Evolutionary conservation across 2,797 vertebrate genomes (phyloP).

Genomic region (Trematocara caparti): DNA sequence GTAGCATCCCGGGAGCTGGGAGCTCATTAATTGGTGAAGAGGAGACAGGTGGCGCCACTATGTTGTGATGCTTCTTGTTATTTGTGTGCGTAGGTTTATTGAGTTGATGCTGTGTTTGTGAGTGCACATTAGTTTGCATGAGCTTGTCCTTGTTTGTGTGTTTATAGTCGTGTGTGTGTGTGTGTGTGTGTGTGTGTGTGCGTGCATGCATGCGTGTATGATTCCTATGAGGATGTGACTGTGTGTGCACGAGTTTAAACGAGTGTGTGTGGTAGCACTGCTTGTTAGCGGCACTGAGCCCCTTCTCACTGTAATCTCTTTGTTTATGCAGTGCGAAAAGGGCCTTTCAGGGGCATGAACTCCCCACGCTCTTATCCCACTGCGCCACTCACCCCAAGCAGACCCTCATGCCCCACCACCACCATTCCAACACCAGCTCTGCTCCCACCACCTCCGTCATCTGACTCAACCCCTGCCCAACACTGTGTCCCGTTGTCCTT

Average conservation of each 20-base stretch:
- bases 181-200: background rate
- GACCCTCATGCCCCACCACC: slow-evolving; percentile 68
- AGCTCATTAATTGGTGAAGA: slow-evolving; percentile 72
- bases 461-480: slow-evolving; percentile 19
- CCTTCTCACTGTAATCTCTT: slow-evolving; percentile 84
- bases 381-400: slow-evolving; percentile 68
- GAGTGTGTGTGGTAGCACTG: slow-evolving; percentile 45
- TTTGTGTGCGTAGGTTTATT: slow-evolving; percentile 60
- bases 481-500: slow-evolving; percentile 26
- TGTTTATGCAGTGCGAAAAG: slow-evolving; percentile 78
- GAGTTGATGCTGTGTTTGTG: slow-evolving; percentile 39
- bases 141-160: slow-evolving; percentile 14
- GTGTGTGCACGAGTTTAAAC: background rate
- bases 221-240: background rate
- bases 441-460: slow-evolving; percentile 41
- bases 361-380: slow-evolving; percentile 75
- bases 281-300: slow-evolving; percentile 80
- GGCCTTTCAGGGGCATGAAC: slow-evolving; percentile 73
- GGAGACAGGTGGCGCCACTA: slow-evolving; percentile 81
- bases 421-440: slow-evolving; percentile 54
- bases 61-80: slow-evolving; percentile 88
- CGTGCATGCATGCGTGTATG: background rate
- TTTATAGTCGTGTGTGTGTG: background rate
- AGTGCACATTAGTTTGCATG: slow-evolving; percentile 22
- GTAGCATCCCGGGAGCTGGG: slow-evolving; percentile 59